Conservation (phyloP, 2,113 vertebrate genomes). For the Ptilorrhoa leucosticta region DNA sequence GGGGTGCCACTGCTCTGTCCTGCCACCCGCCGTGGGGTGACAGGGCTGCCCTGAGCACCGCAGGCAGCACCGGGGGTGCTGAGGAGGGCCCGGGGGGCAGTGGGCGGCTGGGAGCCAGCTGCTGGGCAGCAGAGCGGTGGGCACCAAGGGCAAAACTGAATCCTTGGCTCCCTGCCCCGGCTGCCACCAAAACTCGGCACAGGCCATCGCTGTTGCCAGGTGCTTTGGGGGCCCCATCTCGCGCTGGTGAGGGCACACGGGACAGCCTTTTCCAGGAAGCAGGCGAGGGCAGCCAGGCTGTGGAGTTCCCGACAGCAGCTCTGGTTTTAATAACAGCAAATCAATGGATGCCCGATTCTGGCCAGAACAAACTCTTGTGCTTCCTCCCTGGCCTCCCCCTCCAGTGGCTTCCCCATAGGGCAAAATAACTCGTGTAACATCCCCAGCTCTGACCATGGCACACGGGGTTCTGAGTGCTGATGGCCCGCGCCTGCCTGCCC, state of each 20-base stretch:
- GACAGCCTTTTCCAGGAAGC: conserved; percentile 47
- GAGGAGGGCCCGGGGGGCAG: fast-evolving
- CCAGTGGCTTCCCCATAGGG: not conserved
- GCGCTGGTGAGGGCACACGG: not conserved
- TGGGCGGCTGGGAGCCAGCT: fast-evolving
- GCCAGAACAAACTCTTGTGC: not conserved
- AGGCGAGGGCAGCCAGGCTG: conserved; percentile 7
- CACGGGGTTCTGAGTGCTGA: fast-evolving
- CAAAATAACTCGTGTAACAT: not conserved
- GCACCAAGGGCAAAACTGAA: fast-evolving
- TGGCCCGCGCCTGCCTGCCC: not conserved
- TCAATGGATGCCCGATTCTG: conserved; percentile 47
- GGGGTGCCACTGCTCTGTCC: not conserved
- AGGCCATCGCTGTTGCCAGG: not conserved
- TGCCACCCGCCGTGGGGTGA: not conserved
- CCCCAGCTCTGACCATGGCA: not conserved
- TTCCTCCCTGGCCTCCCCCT: not conserved
- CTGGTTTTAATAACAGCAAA: conserved; percentile 66
- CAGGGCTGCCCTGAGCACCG: fast-evolving
- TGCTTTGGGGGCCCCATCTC: not conserved
- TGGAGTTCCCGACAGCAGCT: conserved; percentile 57
- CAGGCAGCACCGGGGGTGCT: fast-evolving
- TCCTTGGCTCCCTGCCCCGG: not conserved
- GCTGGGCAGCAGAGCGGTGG: not conserved
- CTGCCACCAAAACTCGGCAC: fast-evolving